Evolutionary conservation across 2,888 invertebrate genomes (phyloP).

Genomic region (Helicoverpa assulta): DNA sequence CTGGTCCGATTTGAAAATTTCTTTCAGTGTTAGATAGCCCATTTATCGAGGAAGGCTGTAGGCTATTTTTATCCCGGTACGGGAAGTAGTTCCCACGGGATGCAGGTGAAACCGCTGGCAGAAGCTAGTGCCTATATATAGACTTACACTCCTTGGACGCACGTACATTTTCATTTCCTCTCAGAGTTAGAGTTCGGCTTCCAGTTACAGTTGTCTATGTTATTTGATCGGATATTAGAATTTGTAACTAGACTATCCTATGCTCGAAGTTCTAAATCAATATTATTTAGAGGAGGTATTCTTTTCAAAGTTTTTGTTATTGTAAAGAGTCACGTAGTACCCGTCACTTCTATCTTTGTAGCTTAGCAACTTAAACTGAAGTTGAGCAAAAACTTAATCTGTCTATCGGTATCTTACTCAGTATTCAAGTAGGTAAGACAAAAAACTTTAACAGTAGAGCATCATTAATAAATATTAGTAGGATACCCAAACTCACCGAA

Average conservation of each 20-base stretch:
- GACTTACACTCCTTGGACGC: too few relatives aligned
- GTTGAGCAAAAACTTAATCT: conserved; percentile 41
- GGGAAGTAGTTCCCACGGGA: too few relatives aligned
- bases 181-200: conserved; percentile 4
- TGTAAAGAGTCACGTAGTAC: conserved; percentile 18
- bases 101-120: too few relatives aligned
- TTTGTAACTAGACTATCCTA: conserved; percentile 6
- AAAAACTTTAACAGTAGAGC: conserved; percentile 11
- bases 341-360: conserved; percentile 12
- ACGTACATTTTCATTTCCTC: neutral
- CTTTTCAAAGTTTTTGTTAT: conserved; percentile 16
- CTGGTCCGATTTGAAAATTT: too few relatives aligned
- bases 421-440: neutral
- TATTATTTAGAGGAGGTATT: conserved; percentile 9
- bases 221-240: conserved; percentile 16
- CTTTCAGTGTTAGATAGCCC: too few relatives aligned
- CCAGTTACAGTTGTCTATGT: conserved; percentile 16
- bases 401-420: conserved; percentile 34
- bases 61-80: too few relatives aligned
- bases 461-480: neutral
- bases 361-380: conserved; percentile 22
- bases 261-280: conserved; percentile 18
- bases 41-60: too few relatives aligned
- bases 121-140: too few relatives aligned
- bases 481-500: neutral